Conservation (phyloP, 2,113 vertebrate genomes). For the Desmodus rotundus region DNA sequence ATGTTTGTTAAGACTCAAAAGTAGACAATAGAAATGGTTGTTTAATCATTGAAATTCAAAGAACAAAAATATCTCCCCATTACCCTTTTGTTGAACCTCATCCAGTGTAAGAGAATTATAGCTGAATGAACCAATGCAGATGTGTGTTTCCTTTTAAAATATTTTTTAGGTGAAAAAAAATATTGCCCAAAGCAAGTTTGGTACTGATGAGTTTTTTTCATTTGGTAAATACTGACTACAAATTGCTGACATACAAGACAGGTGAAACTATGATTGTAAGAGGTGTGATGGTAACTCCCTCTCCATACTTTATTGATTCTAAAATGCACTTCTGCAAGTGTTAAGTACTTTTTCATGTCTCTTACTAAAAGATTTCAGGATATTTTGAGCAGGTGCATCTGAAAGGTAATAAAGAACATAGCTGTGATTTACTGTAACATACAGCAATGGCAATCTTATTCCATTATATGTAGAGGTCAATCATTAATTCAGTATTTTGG, state of each 20-base stretch:
- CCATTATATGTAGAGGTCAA: background rate
- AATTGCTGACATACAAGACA: background rate
- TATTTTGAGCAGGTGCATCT: slow-evolving; percentile 30
- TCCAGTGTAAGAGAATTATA: slow-evolving; percentile 37
- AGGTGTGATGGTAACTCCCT: slow-evolving; percentile 5
- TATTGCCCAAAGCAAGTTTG: slow-evolving; percentile 41
- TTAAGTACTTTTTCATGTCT: slow-evolving; percentile 19
- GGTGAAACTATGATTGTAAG: slow-evolving; percentile 52
- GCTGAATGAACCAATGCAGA: slow-evolving; percentile 12
- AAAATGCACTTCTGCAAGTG: background rate
- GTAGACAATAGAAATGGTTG: slow-evolving; percentile 47
- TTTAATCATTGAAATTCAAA: slow-evolving; percentile 62
- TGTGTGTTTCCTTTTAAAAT: slow-evolving; percentile 27
- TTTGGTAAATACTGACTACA: slow-evolving; percentile 19
- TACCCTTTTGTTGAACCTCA: slow-evolving; percentile 53
- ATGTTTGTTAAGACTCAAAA: slow-evolving; percentile 51
- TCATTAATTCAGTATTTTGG: background rate
- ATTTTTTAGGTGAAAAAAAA: slow-evolving; percentile 58
- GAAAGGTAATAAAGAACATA: slow-evolving; percentile 10
- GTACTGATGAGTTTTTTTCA: background rate
- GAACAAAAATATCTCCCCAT: slow-evolving; percentile 20
- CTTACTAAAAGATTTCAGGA: slow-evolving; percentile 31
- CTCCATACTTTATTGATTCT: slow-evolving; percentile 45
- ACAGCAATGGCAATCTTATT: background rate
- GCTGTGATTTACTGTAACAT: background rate